These are phyloP conservation scores for Tetranychus truncatus DNA, from an alignment of 2,888 invertebrate species.

Conservation along the genomic window DNA sequence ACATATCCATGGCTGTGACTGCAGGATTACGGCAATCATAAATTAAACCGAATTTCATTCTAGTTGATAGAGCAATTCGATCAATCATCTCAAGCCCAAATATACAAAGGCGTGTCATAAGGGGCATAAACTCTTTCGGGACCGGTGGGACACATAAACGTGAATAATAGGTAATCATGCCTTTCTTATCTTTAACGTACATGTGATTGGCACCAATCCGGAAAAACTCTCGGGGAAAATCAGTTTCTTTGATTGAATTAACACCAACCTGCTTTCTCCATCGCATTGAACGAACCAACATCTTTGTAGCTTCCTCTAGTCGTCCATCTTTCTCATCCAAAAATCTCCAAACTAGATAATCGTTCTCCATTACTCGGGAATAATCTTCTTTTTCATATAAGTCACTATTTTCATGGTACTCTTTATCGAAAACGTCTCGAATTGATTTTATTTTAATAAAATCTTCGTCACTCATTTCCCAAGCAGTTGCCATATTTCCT, in stretches of 20 bases:
- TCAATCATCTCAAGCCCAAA: slow-evolving; percentile 1
- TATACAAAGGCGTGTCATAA: background rate
- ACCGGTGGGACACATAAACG: background rate
- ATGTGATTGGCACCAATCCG: background rate
- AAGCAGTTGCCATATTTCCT: background rate
- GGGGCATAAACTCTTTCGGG: slow-evolving; percentile 2
- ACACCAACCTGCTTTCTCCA: slow-evolving; percentile 11
- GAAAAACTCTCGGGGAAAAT: slow-evolving; percentile 17
- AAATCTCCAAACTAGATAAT: slow-evolving; percentile 14
- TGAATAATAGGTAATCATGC: background rate
- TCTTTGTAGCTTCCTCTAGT: slow-evolving; percentile 5
- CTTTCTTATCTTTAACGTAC: slow-evolving; percentile 3
- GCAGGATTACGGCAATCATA: background rate
- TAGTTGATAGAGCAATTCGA: background rate
- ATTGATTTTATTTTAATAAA: background rate
- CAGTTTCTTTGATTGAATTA: slow-evolving; percentile 12
- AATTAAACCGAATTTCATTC: background rate
- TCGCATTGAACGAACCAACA: slow-evolving; percentile 10
- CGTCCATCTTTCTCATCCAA: background rate
- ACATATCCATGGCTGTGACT: background rate
- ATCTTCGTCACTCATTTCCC: slow-evolving; percentile 5
- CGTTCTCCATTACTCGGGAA: background rate
- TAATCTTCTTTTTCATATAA: slow-evolving; percentile 3
- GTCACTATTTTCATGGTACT: background rate
- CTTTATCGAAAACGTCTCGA: background rate